Percentiles rank a stretch among this genome's conserved stretches.
Conservation (phyloP, 1,140 invertebrate genomes). For the Lordiphosa clarofinis region DNA sequence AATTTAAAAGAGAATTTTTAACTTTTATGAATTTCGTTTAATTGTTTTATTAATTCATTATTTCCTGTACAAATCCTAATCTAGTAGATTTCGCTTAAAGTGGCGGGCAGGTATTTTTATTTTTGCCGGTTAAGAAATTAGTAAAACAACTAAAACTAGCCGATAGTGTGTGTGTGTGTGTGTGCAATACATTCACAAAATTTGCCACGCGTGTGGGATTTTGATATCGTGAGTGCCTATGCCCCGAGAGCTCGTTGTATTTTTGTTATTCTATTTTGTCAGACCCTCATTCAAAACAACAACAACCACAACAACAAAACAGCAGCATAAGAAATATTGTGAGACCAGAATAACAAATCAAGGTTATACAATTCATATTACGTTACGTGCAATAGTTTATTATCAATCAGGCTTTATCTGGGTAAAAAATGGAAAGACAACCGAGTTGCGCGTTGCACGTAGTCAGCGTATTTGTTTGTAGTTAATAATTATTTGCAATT, state of each 20-base stretch:
- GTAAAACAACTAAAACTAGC: conserved; percentile 20
- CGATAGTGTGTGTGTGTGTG: no score
- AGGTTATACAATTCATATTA: conserved; percentile 34
- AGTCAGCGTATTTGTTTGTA: not conserved
- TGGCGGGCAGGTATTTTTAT: conserved; percentile 26
- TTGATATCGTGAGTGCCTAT: conserved; percentile 27
- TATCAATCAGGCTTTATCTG: conserved; percentile 17
- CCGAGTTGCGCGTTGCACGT: not conserved
- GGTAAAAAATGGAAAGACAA: not conserved
- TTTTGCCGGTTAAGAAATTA: conserved; percentile 25
- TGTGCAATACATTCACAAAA: conserved; percentile 13
- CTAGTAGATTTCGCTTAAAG: not conserved
- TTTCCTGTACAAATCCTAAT: not conserved
- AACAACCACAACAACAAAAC: conserved; percentile 7
- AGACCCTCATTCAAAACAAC: conserved; percentile 6
- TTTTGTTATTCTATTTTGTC: conserved; percentile 15
- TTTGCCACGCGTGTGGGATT: conserved; percentile 31
- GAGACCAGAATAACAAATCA: conserved; percentile 29
- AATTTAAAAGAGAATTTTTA: no score
- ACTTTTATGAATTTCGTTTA: no score
- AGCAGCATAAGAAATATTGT: conserved; percentile 26
- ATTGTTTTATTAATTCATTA: not conserved
- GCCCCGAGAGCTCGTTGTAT: conserved; percentile 4
- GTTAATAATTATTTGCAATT: conserved; percentile 13
- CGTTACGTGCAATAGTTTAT: conserved; percentile 10